Conservation (phyloP, 2,113 vertebrate species). For the Varanus komodoensis region DNA sequence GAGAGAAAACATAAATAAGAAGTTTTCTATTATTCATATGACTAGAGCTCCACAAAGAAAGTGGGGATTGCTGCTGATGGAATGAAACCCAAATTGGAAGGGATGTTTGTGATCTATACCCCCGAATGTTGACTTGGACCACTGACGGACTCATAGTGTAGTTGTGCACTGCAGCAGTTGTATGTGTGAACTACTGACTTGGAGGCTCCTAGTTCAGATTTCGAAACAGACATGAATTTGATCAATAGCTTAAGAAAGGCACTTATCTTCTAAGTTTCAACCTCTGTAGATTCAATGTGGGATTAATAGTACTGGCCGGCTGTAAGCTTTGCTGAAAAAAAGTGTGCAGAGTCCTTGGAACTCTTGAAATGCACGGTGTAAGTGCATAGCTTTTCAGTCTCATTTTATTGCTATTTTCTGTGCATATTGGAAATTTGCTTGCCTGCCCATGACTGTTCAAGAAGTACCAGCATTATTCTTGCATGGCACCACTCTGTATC, state of each 20-base stretch:
- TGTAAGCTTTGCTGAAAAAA: background rate
- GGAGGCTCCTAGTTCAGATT: background rate
- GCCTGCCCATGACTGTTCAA: background rate
- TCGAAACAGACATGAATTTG: background rate
- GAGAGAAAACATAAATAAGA: background rate
- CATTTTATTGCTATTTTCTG: too few species aligned
- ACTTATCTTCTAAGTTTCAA: background rate
- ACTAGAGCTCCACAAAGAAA: background rate
- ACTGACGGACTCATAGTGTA: background rate
- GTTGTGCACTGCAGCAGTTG: background rate
- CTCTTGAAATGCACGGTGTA: background rate
- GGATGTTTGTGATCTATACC: too few species aligned
- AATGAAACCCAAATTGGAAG: background rate
- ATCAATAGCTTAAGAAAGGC: background rate
- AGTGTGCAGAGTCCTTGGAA: too few species aligned
- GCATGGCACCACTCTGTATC: too few species aligned
- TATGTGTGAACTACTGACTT: background rate
- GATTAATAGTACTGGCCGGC: background rate
- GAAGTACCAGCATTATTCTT: background rate
- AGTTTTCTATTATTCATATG: background rate
- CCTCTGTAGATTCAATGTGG: too few species aligned
- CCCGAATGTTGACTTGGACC: too few species aligned
- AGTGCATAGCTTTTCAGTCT: background rate
- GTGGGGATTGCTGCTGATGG: slow-evolving; percentile 2
- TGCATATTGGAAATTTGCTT: background rate